These are phyloP conservation scores for Periparus ater DNA, from an alignment of 2,797 vertebrate genomes.

Conservation along the genomic window DNA sequence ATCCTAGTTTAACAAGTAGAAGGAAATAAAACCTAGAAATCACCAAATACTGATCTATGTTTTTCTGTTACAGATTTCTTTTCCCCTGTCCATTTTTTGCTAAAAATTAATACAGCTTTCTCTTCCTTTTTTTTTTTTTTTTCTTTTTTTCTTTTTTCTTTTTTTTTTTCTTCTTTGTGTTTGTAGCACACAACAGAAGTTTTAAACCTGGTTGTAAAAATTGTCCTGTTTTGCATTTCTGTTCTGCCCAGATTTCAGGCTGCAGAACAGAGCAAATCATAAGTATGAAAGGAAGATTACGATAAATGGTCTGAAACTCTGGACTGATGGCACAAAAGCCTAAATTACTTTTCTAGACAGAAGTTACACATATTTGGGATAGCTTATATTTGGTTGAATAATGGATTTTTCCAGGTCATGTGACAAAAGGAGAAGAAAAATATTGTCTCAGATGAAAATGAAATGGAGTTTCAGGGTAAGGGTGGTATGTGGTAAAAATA, in stretches of 20 bases:
- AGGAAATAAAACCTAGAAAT: constrained; percentile 13
- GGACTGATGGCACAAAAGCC: not conserved
- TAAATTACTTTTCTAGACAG: constrained; percentile 11
- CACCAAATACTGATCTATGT: not conserved
- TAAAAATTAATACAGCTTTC: not conserved
- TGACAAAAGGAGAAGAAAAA: constrained; percentile 31
- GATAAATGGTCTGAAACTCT: not conserved
- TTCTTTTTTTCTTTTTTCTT: not conserved
- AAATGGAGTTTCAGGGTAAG: constrained; percentile 1
- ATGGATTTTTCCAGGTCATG: constrained; percentile 8
- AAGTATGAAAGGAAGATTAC: not conserved
- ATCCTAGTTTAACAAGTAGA: not conserved
- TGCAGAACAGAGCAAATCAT: not conserved
- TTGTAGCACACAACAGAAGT: not conserved
- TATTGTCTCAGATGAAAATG: not conserved
- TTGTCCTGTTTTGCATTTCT: not conserved
- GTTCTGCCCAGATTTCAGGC: not conserved
- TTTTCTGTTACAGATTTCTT: not conserved
- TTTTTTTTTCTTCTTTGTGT: not conserved
- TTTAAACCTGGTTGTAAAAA: not conserved
- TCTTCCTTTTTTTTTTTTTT: not conserved
- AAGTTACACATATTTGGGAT: not conserved
- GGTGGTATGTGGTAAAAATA: not conserved
- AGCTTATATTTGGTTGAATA: not conserved
- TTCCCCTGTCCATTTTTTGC: not conserved